phyloP scores from a whole-genome alignment of 1,140 invertebrate species.

The Maconellicoccus hirsutus region DNA sequence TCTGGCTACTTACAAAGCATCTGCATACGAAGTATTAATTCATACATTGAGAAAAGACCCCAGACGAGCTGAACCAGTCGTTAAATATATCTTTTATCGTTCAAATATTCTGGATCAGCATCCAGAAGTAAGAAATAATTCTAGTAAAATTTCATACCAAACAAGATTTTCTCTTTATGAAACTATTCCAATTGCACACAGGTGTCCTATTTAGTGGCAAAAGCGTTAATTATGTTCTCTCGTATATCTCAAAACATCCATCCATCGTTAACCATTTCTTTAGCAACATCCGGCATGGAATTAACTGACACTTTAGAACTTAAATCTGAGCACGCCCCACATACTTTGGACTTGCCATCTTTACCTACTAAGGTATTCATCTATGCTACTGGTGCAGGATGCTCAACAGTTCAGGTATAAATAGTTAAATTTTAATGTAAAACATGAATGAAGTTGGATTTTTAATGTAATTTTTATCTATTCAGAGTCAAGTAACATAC shows the following conservation, averaged over 20 bases:
- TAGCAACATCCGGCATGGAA: slow-evolving; percentile 53
- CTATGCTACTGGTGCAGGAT: slow-evolving; percentile 51
- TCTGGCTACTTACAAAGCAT: slow-evolving; percentile 39
- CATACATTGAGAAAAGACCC: slow-evolving; percentile 41
- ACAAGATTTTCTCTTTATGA: neutral
- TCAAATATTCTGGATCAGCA: slow-evolving; percentile 47
- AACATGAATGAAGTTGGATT: neutral
- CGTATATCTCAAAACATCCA: slow-evolving; percentile 44
- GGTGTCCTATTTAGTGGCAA: slow-evolving; percentile 43
- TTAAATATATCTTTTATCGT: slow-evolving; percentile 48
- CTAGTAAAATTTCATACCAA: neutral
- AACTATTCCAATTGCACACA: slow-evolving; percentile 26
- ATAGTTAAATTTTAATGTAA: neutral
- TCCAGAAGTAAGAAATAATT: slow-evolving; percentile 36
- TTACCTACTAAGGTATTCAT: slow-evolving; percentile 52
- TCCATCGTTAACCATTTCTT: slow-evolving; percentile 45
- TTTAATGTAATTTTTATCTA: neutral
- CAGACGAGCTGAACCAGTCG: slow-evolving; percentile 46
- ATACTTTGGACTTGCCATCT: slow-evolving; percentile 44
- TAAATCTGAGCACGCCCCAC: slow-evolving; percentile 39
- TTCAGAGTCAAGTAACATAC: slow-evolving; percentile 35
- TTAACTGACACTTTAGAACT: slow-evolving; percentile 49
- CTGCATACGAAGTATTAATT: slow-evolving; percentile 36
- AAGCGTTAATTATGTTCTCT: slow-evolving; percentile 44
- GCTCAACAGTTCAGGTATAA: slow-evolving; percentile 47